These are phyloP conservation scores for Onchidella celtica DNA, from an alignment of 2,888 invertebrate genomes.

Conservation along the genomic window DNA sequence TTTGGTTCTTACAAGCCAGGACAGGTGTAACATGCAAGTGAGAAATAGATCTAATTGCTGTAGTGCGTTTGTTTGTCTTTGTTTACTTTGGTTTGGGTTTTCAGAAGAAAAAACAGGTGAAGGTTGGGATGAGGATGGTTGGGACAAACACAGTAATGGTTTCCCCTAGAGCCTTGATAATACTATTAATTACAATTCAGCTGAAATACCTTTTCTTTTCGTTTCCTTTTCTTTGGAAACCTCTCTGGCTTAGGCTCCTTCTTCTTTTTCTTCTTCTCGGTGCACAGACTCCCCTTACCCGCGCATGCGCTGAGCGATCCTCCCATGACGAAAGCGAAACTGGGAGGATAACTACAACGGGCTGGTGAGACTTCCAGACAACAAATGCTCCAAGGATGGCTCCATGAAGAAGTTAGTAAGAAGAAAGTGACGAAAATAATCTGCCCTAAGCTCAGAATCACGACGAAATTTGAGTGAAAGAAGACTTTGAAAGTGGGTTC, in stretches of 20 bases:
- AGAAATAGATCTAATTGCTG: no score
- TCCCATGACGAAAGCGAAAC: slow-evolving; percentile 41
- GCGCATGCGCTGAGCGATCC: slow-evolving; percentile 27
- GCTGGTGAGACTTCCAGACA: not conserved
- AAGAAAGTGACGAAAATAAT: not conserved
- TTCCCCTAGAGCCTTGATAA: no score
- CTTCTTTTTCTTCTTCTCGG: not conserved
- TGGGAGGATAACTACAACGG: not conserved
- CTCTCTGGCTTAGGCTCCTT: slow-evolving; percentile 4
- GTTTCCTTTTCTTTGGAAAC: not conserved
- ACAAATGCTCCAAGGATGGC: not conserved
- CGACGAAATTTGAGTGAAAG: not conserved
- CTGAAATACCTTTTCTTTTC: slow-evolving; percentile 6
- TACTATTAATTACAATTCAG: no score
- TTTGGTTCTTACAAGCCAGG: no score
- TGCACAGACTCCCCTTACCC: not conserved
- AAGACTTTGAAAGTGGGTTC: not conserved
- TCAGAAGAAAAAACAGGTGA: no score
- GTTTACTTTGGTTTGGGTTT: no score
- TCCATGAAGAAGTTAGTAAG: not conserved
- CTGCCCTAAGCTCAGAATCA: not conserved
- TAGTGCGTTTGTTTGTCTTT: no score
- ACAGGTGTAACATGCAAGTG: no score
- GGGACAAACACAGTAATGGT: no score
- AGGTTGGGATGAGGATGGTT: no score